Conservation (phyloP, 2,113 vertebrate genomes). For the Acinonyx jubatus region DNA sequence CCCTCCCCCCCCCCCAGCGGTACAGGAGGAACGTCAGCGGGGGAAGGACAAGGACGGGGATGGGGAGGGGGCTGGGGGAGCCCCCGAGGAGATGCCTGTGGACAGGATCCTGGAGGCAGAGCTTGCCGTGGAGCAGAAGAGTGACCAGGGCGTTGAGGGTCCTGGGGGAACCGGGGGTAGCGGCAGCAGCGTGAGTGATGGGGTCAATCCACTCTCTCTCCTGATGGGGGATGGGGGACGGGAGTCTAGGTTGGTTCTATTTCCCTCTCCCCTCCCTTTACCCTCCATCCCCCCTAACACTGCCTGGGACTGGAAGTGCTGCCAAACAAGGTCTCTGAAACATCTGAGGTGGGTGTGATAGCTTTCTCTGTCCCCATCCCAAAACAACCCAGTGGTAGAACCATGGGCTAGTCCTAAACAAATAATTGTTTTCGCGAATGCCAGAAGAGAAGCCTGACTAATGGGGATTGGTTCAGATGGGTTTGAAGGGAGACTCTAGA, state of each 20-base stretch:
- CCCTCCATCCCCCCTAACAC: background rate
- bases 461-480: background rate
- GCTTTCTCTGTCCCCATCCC: background rate
- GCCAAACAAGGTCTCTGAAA: background rate
- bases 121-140: conserved; percentile 95
- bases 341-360: background rate
- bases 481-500: background rate
- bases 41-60: conserved; percentile 91
- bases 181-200: conserved; percentile 86
- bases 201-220: background rate
- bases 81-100: conserved; percentile 96
- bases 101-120: conserved; percentile 96
- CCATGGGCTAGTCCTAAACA: background rate
- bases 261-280: no score
- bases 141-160: conserved; percentile 92
- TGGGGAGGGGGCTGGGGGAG: conserved; percentile 89
- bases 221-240: background rate
- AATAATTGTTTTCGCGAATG: background rate
- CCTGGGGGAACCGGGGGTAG: conserved; percentile 89
- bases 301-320: background rate
- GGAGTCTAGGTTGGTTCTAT: background rate
- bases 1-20: conserved; percentile 83
- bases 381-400: background rate
- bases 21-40: conserved; percentile 95
- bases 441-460: background rate